These are phyloP conservation scores for Trichopoda pennipes DNA, from an alignment of 2,888 invertebrate genomes.

Conservation along the genomic window DNA sequence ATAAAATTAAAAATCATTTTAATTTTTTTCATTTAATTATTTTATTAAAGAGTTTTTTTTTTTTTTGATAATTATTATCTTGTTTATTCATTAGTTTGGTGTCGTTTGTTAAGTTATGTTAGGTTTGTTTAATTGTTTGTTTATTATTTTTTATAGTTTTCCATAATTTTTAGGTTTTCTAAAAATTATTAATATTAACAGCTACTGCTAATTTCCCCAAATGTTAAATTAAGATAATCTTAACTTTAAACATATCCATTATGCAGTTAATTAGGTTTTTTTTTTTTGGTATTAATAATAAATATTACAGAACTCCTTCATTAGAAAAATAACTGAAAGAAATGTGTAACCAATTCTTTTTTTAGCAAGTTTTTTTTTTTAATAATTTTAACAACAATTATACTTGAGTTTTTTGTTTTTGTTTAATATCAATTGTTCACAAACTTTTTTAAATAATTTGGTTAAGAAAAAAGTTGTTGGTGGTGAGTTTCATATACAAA, in stretches of 20 bases:
- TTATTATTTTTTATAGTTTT: constrained; percentile 26
- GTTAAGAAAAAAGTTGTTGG: constrained; percentile 29
- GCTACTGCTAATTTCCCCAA: constrained; percentile 15
- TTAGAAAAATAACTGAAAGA: constrained; percentile 41
- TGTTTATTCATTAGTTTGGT: constrained; percentile 49
- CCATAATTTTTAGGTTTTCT: constrained; percentile 41
- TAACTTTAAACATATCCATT: constrained; percentile 17
- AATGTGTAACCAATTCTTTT: constrained; percentile 26
- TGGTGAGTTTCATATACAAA: constrained; percentile 26
- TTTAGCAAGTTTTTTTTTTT: background rate
- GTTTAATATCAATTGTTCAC: constrained; percentile 41
- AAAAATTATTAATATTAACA: constrained; percentile 40
- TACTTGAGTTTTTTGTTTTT: background rate
- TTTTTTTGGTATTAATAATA: background rate
- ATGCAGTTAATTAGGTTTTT: constrained; percentile 21
- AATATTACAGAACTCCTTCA: constrained; percentile 31
- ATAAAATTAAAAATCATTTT: constrained; percentile 25
- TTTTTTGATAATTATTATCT: constrained; percentile 11
- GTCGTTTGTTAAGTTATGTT: constrained; percentile 16
- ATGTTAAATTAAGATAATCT: constrained; percentile 24
- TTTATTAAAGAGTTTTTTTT: background rate
- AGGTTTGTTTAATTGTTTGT: background rate
- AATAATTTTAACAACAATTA: constrained; percentile 26
- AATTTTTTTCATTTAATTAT: background rate
- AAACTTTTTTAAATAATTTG: constrained; percentile 28